phyloP scores from a whole-genome alignment of 1,140 invertebrate genomes.

The Solen grandis region DNA sequence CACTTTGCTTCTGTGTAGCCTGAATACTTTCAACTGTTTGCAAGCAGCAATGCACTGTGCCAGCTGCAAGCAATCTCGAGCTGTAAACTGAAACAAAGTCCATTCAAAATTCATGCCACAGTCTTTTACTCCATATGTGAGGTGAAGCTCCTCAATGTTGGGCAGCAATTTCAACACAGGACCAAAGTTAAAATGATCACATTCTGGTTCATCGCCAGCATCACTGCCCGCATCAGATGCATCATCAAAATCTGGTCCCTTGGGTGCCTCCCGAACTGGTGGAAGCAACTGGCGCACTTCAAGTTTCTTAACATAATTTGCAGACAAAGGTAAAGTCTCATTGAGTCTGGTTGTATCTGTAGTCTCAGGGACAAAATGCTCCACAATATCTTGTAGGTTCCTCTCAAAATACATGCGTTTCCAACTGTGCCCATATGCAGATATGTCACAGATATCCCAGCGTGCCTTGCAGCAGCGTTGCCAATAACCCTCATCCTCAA shows the following conservation, averaged over 20 bases:
- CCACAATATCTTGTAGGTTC: conserved; percentile 80
- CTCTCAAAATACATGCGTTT: conserved; percentile 81
- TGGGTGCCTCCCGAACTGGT: conserved; percentile 77
- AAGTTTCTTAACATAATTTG: conserved; percentile 77
- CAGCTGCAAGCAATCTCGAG: conserved; percentile 79
- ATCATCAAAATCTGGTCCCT: conserved; percentile 78
- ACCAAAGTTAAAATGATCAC: conserved; percentile 81
- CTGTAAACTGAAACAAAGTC: conserved; percentile 81
- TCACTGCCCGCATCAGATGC: conserved; percentile 77
- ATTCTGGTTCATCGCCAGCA: conserved; percentile 77
- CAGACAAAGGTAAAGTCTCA: conserved; percentile 75
- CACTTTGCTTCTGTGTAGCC: conserved; percentile 76
- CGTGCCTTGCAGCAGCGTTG: conserved; percentile 79
- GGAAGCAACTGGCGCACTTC: conserved; percentile 80
- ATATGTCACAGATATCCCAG: conserved; percentile 80
- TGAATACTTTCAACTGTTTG: conserved; percentile 76
- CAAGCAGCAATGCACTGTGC: conserved; percentile 78
- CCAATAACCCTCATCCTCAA: conserved; percentile 81
- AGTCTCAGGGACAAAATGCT: conserved; percentile 80
- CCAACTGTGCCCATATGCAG: conserved; percentile 77
- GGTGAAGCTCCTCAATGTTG: conserved; percentile 77
- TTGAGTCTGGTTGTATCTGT: conserved; percentile 77
- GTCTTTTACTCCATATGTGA: conserved; percentile 80
- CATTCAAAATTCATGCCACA: conserved; percentile 82
- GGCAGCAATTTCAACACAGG: conserved; percentile 75